Evolutionary conservation across 2,113 vertebrate species (phyloP), one percentile per base, ranked within the genome.

Genomic region (Dermatemys mawii): DNA sequence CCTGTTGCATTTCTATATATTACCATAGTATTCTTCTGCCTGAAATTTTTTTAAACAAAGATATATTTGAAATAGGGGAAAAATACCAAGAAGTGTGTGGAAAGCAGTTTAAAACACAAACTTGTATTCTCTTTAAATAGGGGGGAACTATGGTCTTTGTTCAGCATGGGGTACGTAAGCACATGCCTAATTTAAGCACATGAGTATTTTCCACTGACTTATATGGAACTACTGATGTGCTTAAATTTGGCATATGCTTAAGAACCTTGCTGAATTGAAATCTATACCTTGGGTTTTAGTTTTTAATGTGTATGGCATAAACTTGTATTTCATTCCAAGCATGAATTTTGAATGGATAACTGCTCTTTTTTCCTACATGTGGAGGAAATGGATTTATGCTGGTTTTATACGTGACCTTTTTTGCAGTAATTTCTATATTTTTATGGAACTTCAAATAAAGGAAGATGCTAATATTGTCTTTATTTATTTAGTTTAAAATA

Each of bases 401-500:
- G 50, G 5, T 53, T 16, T 78, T 90, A 73, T 87, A 73, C 17
- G 8, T 70, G 63, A 38, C 70, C 22, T 81, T 81, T 78, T 79
- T 90, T 54, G 27, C 53, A 5, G n/a, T 84, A 8, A 48, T 73
- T 78, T 91, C 32, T 82, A 38, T 88, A 87, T 32, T 8, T 90
- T 94, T 86, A 84, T 88, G 41, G 8, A 81, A 86, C 91, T 41
- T 93, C 79, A 48, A 92, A 70, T 55, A 81, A 81, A 97, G 94
- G 91, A 78, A 95, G 92, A 35, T 5, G 84, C 4, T 55, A 13
- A 29, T 88, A 48, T 17, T 17, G 13, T 49, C 73, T 6, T 76
- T 49, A 11, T 90, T 91, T 19, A 1, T 89, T 95, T 26, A 49
- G 6, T n/a, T 51, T 81, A 87, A 70, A 86, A 46, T 76, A 75